These are phyloP conservation scores for Mugil cephalus DNA, from an alignment of 2,113 vertebrate species.

Conservation along the genomic window DNA sequence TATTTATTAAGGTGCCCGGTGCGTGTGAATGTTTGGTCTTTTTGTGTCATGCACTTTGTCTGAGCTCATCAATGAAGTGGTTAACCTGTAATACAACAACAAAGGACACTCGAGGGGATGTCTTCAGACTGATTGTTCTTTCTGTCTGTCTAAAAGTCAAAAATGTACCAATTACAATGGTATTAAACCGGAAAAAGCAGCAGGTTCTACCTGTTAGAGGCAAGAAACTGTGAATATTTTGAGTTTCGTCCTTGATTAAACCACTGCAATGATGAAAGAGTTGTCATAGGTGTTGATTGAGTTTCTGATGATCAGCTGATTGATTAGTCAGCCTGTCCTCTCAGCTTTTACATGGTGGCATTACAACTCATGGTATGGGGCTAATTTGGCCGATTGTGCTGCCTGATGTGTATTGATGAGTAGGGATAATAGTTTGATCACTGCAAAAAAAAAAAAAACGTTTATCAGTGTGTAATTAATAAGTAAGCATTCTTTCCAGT, in stretches of 20 bases:
- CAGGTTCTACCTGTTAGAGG: not conserved
- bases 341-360: too few species aligned
- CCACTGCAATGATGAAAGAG: not conserved
- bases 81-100: not conserved
- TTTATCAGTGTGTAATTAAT: not conserved
- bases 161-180: not conserved
- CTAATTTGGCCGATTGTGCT: not conserved
- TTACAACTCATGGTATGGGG: too few species aligned
- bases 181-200: not conserved
- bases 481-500: not conserved
- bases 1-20: not conserved
- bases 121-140: not conserved
- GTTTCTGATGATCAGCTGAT: not conserved
- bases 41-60: conserved; percentile 1
- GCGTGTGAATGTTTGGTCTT: not conserved
- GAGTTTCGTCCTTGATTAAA: not conserved
- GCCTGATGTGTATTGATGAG: not conserved
- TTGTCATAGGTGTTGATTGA: not conserved
- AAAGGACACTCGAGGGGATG: not conserved
- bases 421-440: not conserved
- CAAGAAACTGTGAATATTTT: not conserved
- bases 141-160: not conserved
- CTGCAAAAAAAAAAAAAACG: too few species aligned
- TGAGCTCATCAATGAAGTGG: not conserved
- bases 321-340: too few species aligned